Evolutionary conservation across 2,888 invertebrate species (phyloP), one percentile per base, ranked within the genome.

Genomic region (Diplazon laetatorius): DNA sequence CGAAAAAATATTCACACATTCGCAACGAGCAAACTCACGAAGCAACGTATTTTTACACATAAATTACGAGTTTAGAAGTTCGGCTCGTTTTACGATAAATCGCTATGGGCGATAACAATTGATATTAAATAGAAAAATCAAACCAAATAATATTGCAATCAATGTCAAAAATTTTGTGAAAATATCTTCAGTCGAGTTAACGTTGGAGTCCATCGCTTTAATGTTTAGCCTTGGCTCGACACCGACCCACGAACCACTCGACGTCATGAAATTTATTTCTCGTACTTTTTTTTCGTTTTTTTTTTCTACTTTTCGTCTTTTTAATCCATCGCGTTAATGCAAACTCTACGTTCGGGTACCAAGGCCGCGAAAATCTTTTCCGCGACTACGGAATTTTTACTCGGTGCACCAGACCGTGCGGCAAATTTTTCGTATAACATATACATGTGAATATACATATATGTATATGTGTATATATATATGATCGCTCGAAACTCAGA

Each of bases 171-270:
- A 12, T 30, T 10, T 9, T n/a, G 35, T 37, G 18, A 57, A 46
- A 63, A 12, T 16, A 16, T 16, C 5, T 30, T 46, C n/a, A 69
- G 57, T 69, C 75, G 70, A 78, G 78, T n/a, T n/a, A 82, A 85
- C 75, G 74, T 30, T n/a, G n/a, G n/a, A 76, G 76, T 83, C 82
- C 84, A 82, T 85, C 83, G 74, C 83, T 85, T 87, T 86, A 86
- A 87, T 30, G 82, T 52, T 80, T 79, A 83, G 84, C 82, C 83
- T 85, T 84, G 83, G 77, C 76, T 63, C 69, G 68, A 80, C 70
- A 48, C 25, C 25, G 50, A 44, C 18, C n/a, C 22, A 59, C 48
- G 30, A n/a, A 3, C 6, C 57, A n/a, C n/a, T n/a, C 62, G 63
- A 30, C 69, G 50, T n/a, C 57, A 79, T 65, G n/a, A 72, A 77